Percentiles rank a stretch among this genome's conserved stretches.
Conservation (phyloP, 2,797 vertebrate species). For the Mergus octosetaceus region DNA sequence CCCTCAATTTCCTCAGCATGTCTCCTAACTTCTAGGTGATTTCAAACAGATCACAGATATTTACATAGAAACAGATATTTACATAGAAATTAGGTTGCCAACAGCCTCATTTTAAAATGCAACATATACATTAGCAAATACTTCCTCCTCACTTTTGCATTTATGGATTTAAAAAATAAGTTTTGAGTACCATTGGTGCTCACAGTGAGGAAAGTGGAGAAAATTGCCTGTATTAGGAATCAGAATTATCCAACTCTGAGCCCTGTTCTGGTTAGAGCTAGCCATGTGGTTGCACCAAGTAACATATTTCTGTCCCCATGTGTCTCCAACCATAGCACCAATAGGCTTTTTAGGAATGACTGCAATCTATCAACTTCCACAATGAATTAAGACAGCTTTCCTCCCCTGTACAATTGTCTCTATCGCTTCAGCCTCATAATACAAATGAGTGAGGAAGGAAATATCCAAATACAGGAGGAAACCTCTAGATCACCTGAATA, state of each 20-base stretch:
- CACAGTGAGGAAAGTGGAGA: neutral
- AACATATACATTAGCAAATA: neutral
- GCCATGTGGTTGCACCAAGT: neutral
- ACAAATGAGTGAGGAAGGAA: neutral
- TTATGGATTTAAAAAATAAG: neutral
- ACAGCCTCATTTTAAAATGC: neutral
- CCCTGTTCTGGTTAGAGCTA: neutral
- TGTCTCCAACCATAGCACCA: rapidly evolving
- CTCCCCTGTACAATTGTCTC: neutral
- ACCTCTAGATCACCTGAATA: neutral
- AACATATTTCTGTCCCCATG: neutral
- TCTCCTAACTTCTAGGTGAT: neutral
- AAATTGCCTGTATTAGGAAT: neutral
- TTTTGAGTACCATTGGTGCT: neutral
- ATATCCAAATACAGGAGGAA: neutral
- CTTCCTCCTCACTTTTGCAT: neutral
- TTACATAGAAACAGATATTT: slow-evolving; percentile 28
- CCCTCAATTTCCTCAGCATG: neutral
- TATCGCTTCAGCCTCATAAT: neutral
- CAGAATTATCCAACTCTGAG: neutral
- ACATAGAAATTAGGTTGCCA: neutral
- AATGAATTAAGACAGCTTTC: neutral
- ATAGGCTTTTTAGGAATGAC: neutral
- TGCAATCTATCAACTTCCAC: neutral
- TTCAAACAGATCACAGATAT: neutral